These are phyloP conservation scores for Colius striatus DNA, from an alignment of 2,113 vertebrate genomes.

Conservation along the genomic window DNA sequence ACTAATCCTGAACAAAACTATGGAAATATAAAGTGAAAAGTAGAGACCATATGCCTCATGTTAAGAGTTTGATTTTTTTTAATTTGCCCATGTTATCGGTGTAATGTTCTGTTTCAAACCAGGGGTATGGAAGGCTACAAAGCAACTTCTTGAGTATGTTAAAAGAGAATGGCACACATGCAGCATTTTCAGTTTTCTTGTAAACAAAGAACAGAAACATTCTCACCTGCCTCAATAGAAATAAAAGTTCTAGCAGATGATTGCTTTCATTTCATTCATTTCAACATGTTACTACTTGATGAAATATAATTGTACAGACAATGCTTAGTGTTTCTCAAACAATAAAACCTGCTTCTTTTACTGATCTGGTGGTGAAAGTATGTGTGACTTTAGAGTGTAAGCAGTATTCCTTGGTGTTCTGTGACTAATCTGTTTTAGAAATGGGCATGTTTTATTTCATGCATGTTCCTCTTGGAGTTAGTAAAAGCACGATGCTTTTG, in stretches of 20 bases:
- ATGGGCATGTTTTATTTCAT: background rate
- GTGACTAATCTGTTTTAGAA: background rate
- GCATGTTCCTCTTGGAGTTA: background rate
- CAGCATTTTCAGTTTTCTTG: fast-evolving
- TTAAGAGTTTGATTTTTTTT: background rate
- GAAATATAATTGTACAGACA: background rate
- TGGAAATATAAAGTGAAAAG: background rate
- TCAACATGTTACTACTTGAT: background rate
- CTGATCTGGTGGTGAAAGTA: background rate
- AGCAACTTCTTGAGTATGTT: fast-evolving
- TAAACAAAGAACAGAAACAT: background rate
- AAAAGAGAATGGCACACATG: fast-evolving
- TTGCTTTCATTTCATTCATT: background rate
- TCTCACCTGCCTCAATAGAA: background rate
- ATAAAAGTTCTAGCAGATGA: background rate
- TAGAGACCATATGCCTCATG: fast-evolving
- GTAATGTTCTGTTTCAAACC: background rate
- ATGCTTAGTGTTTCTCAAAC: background rate
- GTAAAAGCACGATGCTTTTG: background rate
- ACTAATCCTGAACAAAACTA: background rate
- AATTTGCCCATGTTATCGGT: background rate
- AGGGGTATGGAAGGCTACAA: background rate
- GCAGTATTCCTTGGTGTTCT: background rate
- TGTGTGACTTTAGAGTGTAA: background rate
- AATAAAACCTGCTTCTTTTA: background rate